Percentiles rank a stretch among this genome's conserved stretches.
phyloP scores from a whole-genome alignment of 2,113 vertebrate genomes.

The Albula glossodonta region DNA sequence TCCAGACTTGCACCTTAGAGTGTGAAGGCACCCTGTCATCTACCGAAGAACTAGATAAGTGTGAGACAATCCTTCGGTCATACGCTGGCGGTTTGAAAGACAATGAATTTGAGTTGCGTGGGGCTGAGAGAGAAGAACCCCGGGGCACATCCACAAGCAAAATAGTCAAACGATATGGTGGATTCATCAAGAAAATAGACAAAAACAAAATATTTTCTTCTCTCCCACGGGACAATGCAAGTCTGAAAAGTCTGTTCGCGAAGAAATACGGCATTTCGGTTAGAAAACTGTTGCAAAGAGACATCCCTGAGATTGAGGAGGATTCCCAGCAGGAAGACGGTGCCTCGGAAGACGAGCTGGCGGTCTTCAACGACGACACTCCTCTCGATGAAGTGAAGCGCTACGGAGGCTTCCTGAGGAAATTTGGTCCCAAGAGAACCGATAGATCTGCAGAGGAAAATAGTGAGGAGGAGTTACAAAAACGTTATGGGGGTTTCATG shows the following conservation, averaged over 20 bases:
- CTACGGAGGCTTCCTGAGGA: conserved; percentile 84
- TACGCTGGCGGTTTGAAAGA: conserved; percentile 44
- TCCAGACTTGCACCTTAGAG: conserved; percentile 79
- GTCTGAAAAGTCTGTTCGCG: conserved; percentile 57
- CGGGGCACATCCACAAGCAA: conserved; percentile 36
- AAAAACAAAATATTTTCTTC: conserved; percentile 66
- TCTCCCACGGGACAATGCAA: conserved; percentile 66
- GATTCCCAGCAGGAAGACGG: conserved; percentile 44
- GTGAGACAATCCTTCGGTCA: conserved; percentile 54
- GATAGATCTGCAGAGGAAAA: conserved; percentile 49
- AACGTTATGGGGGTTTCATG: conserved; percentile 95
- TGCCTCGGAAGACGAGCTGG: conserved; percentile 42
- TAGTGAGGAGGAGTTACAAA: conserved; percentile 81
- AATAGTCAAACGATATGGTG: conserved; percentile 71
- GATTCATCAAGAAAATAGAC: conserved; percentile 80
- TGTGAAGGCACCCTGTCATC: conserved; percentile 70
- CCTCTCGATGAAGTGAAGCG: conserved; percentile 68
- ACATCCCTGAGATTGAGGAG: conserved; percentile 35
- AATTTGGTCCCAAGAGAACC: conserved; percentile 79
- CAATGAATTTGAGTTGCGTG: conserved; percentile 34
- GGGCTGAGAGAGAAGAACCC: conserved; percentile 45
- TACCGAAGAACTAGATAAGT: conserved; percentile 69
- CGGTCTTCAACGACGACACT: conserved; percentile 30
- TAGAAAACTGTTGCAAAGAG: conserved; percentile 61
- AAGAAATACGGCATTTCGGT: conserved; percentile 66